Base-by-base conservation (phyloP, 1,140 invertebrate genomes). In the Lithobius niger region DNA sequence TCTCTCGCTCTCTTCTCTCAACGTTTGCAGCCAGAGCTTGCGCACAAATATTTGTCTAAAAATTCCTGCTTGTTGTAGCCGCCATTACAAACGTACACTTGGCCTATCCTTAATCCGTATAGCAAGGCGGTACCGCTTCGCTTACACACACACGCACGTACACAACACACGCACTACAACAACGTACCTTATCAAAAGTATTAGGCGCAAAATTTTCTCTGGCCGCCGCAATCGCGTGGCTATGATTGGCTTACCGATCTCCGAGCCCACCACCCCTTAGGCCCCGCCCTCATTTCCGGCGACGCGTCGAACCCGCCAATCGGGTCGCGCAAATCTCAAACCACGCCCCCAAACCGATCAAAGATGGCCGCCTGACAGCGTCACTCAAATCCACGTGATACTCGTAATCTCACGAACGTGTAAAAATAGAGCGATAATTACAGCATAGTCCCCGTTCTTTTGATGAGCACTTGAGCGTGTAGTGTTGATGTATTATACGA, bases 341-440 rank as follows among this genome's bases (percentile, higher is more conserved):
- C 31, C 31, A 40, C 31, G 31, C 31, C 31, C 18, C 31, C 10
- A 13, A 18, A 18, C 10, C 18, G 31, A 40, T 18, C 18, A 18
- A 18, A 40, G 10, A 13, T 40, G 18, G 10, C 31, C 31, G 31
- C 10, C 18, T 10, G 27, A 25, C 13, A 26, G 22, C 10, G 48
- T 50, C 48, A 27, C 27, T 50, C 48, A 50, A 25, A 50, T 3
- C 4, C 24, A 19, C 13, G 25, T 50, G 48, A 50, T n/a, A n/a
- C 48, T 47, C 13, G 44, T 36, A 22, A 22, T 50, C 48, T 6
- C 4, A 15, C 24, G 48, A 50, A 50, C 48, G 48, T 50, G 48
- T 50, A 50, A 50, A 50, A 50, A 50, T 50, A 50, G 48, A 50
- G 48, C 48, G 48, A 50, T 50, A 50, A 50, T 50, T 50, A 50